Base-by-base conservation (phyloP, 2,797 vertebrate species). In the Pangasius sanitwongsei region DNA sequence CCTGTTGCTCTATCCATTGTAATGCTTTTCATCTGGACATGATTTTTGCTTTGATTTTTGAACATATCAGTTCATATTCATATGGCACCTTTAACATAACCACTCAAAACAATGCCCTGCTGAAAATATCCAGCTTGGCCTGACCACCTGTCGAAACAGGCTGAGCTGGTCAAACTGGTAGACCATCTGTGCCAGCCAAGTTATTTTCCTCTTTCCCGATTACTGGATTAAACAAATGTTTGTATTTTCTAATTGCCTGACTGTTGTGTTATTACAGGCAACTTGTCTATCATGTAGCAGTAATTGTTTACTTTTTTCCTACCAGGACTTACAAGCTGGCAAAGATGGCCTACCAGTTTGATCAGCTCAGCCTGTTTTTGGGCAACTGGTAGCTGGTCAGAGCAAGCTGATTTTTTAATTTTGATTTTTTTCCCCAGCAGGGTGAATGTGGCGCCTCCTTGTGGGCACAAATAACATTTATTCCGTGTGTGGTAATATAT, bases 1-100 rank as follows among this genome's bases (percentile, higher is more conserved):
- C 34, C 20, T 44, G 23, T 44, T n/a, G 25, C 55, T 50, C 92
- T 91, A 28, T 34, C 6, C 2, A 23, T 34, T 55, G 78, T 34
- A 81, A 48, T 31, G n/a, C 88, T 94, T 94, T 94, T 87, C 44
- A 28, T 94, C 94, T 85, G 9, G 50, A 80, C 48, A 11, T 7
- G n/a, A 15, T 75, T 74, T 70, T 37, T 11, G 23, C 23, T 53
- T 18, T 15, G 9, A 34, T 23, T 44, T 37, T 25, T 6, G 37
- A 59, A 23, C 9, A 41, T 13, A 28, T 80, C 31, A 9, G 1
- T 13, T 86, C 16, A 13, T 77, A 12, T 31, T 37, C 15, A 18
- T 55, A 48, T 44, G 16, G 11, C 57, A 41, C 6, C 61, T 85
- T 69, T n/a, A 41, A 28, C 23, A 8, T 37, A 83, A 23, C 59